Percentiles rank a stretch among this genome's conserved stretches.
Evolutionary conservation across 37 sponge, comb jelly and placozoan genomes (phyloP).

Genomic region (Axinella damicornis): DNA sequence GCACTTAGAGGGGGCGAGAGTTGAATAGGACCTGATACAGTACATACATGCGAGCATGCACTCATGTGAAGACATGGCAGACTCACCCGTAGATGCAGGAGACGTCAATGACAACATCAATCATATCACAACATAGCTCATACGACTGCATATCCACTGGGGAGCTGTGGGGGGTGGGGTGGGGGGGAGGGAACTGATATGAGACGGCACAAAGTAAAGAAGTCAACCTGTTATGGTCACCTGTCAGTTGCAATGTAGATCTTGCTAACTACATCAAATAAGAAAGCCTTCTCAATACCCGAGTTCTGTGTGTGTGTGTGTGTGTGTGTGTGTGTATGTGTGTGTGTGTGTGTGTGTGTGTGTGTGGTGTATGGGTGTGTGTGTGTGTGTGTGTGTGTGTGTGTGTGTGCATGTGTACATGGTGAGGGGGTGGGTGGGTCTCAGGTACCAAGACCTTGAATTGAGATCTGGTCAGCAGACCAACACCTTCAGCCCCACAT

Average conservation of each 20-base stretch:
- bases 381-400: too few relatives aligned
- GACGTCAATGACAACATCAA: conserved; percentile 97
- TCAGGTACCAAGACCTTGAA: too few relatives aligned
- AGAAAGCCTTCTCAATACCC: conserved; percentile 94
- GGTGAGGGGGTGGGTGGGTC: neutral
- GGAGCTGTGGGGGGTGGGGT: conserved; percentile 24
- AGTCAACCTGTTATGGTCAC: neutral
- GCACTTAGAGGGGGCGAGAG: too few relatives aligned
- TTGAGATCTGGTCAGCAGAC: too few relatives aligned
- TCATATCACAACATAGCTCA: conserved; percentile 98
- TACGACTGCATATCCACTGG: conserved; percentile 83
- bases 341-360: too few relatives aligned
- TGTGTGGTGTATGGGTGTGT: too few relatives aligned
- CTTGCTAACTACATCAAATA: conserved; percentile 96
- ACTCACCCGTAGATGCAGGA: conserved; percentile 96
- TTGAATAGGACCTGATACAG: too few relatives aligned
- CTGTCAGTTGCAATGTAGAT: conserved; percentile 55
- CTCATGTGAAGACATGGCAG: neutral
- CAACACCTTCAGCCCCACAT: too few relatives aligned
- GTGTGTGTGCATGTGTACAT: conserved; percentile 24
- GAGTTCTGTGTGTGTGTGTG: conserved; percentile 64
- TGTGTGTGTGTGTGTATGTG: too few relatives aligned
- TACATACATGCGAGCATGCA: neutral
- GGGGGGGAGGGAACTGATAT: neutral
- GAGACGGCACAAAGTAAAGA: neutral